A percentile compares a stretch with the other conserved stretches of the same genome.
Evolutionary conservation across 2,797 vertebrate species (phyloP).

Genomic region (Pangasius mekongensis): DNA sequence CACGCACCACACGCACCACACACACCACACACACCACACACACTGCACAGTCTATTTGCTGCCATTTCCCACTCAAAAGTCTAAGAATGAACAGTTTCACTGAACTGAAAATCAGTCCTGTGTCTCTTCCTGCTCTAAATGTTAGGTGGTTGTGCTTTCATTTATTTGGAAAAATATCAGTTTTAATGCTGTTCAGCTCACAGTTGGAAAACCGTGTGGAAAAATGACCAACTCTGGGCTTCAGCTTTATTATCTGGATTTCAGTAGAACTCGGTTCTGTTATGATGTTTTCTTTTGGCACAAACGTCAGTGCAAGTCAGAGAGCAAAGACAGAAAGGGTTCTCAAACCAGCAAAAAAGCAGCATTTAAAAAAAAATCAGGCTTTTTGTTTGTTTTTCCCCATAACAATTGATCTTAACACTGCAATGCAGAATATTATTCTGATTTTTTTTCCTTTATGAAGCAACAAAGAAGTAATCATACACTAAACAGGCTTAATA

Average conservation of each 20-base stretch:
- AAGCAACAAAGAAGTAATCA: no score
- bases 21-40: background rate
- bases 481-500: background rate
- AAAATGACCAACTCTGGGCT: background rate
- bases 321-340: background rate
- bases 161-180: background rate
- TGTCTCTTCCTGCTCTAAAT: background rate
- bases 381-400: background rate
- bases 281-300: background rate
- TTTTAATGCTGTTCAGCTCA: background rate
- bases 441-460: no score
- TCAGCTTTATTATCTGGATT: background rate
- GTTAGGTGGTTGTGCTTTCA: background rate
- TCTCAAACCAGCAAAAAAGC: background rate
- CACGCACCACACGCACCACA: background rate
- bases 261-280: background rate
- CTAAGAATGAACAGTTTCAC: background rate
- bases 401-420: background rate
- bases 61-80: background rate
- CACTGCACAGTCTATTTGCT: background rate
- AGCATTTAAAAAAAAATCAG: background rate
- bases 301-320: background rate
- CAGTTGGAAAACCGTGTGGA: background rate
- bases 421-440: background rate
- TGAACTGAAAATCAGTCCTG: background rate